These are phyloP conservation scores for Enteromius mattozi DNA, from an alignment of 2,797 vertebrate species.

Conservation along the genomic window DNA sequence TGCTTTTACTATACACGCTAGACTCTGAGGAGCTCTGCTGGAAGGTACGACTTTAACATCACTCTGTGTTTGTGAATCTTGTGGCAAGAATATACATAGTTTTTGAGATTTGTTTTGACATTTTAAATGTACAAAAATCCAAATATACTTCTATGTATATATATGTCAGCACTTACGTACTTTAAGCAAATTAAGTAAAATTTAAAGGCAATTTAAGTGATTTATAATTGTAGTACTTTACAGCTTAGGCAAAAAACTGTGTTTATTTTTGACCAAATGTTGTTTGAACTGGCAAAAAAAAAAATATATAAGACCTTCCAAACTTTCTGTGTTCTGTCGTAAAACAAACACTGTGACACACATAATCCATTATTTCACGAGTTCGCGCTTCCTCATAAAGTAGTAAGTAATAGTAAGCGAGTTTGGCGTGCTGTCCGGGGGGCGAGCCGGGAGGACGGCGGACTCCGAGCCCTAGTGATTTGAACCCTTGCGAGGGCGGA, in stretches of 20 bases:
- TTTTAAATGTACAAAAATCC: not conserved
- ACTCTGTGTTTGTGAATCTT: conserved; percentile 11
- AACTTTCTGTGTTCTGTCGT: not conserved
- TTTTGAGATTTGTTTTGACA: not conserved
- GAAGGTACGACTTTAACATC: conserved; percentile 82
- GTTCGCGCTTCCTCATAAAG: no score
- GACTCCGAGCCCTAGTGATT: no score
- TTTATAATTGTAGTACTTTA: not conserved
- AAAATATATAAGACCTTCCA: not conserved
- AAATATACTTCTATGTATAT: not conserved
- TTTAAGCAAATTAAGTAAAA: not conserved
- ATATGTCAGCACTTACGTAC: no score
- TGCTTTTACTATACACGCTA: conserved; percentile 86
- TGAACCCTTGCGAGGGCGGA: no score
- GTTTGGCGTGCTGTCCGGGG: no score
- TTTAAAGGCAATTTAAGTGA: no score
- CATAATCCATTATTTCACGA: not conserved
- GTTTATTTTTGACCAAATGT: not conserved
- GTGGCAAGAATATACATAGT: not conserved
- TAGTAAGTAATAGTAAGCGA: no score
- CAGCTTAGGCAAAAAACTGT: not conserved
- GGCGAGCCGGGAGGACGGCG: no score
- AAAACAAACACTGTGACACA: not conserved
- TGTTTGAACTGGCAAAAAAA: not conserved
- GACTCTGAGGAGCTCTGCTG: conserved; percentile 94